Evolutionary conservation across 2,113 vertebrate species (phyloP).

Genomic region (Muntiacus reevesi): DNA sequence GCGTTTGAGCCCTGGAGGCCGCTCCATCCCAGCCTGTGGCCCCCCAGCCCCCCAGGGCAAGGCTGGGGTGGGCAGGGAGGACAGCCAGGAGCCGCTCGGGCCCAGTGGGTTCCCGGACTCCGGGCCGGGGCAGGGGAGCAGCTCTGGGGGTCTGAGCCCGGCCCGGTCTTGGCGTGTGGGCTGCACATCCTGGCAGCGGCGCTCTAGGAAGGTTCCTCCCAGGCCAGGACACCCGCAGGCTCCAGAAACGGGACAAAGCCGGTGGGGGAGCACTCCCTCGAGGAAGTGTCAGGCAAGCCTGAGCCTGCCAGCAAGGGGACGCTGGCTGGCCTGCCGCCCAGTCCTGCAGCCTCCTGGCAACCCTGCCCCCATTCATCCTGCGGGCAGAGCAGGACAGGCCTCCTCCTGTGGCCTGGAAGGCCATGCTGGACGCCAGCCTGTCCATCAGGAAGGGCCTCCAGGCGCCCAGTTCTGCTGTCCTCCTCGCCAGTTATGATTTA

Average conservation of each 20-base stretch:
- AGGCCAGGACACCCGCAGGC: conserved; percentile 54
- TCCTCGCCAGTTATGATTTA: neutral
- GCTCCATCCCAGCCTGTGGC: neutral
- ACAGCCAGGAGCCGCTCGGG: neutral
- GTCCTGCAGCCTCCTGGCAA: neutral
- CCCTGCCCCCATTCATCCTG: neutral
- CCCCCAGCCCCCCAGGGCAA: neutral
- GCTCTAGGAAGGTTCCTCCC: conserved; percentile 41
- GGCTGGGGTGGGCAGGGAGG: neutral
- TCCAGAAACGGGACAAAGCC: conserved; percentile 52
- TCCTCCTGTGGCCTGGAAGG: neutral
- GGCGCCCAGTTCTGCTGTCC: neutral
- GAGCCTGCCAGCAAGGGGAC: neutral
- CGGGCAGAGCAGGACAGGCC: neutral
- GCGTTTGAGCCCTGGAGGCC: neutral
- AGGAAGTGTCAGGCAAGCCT: neutral
- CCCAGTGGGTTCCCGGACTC: conserved; percentile 22
- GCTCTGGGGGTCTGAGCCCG: neutral
- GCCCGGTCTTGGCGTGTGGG: conserved; percentile 25
- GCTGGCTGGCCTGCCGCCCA: conserved; percentile 13
- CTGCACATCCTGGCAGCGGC: neutral
- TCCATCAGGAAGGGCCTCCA: neutral
- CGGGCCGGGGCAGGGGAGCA: neutral
- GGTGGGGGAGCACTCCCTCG: neutral
- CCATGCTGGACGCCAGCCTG: neutral